Conservation (phyloP, 2,797 vertebrate genomes). For the Danio jaintianensis region DNA sequence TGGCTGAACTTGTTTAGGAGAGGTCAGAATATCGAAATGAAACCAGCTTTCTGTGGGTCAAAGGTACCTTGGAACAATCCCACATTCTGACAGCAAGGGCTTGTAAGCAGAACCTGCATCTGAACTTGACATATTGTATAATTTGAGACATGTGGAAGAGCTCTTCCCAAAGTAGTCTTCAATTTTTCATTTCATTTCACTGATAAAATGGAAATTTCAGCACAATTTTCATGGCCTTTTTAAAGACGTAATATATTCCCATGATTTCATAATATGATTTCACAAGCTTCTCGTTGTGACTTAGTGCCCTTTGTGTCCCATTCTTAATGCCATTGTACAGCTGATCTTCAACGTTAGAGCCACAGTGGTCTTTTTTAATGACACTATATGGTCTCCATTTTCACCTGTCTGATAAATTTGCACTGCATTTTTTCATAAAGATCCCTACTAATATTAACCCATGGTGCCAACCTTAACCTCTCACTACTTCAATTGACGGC, state of each 20-base stretch:
- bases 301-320: neutral
- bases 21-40: slow-evolving; percentile 17
- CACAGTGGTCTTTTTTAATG: neutral
- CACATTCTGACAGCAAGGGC: neutral
- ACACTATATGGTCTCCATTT: slow-evolving; percentile 10
- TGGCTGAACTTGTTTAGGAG: slow-evolving; percentile 10
- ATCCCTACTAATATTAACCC: slow-evolving; percentile 8
- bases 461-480: slow-evolving; percentile 2
- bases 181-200: slow-evolving; percentile 1
- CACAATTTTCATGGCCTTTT: slow-evolving; percentile 1
- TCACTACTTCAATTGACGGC: neutral
- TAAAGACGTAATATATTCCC: slow-evolving; percentile 11
- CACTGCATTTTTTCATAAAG: neutral
- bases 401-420: neutral
- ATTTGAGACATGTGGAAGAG: neutral
- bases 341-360: slow-evolving; percentile 7
- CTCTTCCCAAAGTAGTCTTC: neutral
- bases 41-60: slow-evolving; percentile 8
- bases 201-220: neutral
- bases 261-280: slow-evolving; percentile 14
- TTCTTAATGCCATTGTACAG: slow-evolving; percentile 9
- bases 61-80: slow-evolving; percentile 4
- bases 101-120: neutral
- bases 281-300: slow-evolving; percentile 11
- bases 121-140: neutral